Conservation (phyloP, 2,797 vertebrate genomes). For the Podarcis siculus region DNA sequence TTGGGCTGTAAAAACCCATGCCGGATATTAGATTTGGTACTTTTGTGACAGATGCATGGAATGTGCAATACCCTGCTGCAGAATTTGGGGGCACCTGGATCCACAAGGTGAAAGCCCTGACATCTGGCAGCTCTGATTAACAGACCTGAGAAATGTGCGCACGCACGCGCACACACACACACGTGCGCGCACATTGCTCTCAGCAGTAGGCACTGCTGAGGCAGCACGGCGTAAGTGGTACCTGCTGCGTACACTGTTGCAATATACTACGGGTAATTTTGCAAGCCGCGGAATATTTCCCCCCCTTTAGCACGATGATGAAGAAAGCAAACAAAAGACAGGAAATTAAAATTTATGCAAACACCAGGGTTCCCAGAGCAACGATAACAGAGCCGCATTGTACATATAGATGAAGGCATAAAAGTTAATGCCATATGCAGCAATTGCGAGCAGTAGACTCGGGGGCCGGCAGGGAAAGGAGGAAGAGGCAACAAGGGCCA, state of each 20-base stretch:
- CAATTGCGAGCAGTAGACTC: slow-evolving; percentile 8
- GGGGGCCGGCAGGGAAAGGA: background rate
- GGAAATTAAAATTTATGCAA: slow-evolving; percentile 77
- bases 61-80: background rate
- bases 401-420: slow-evolving; percentile 65
- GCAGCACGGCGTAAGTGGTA: slow-evolving; percentile 37
- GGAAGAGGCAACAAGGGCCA: slow-evolving; percentile 2
- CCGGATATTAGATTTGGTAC: background rate
- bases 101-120: background rate
- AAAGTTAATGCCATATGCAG: slow-evolving; percentile 69
- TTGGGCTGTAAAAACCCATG: background rate
- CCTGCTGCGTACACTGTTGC: slow-evolving; percentile 46
- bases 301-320: slow-evolving; percentile 64
- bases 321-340: slow-evolving; percentile 73
- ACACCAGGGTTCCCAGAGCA: slow-evolving; percentile 67
- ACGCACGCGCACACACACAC: background rate
- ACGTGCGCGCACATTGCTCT: background rate
- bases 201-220: slow-evolving; percentile 4
- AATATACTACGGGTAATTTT: slow-evolving; percentile 39
- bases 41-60: background rate
- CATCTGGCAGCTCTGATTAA: background rate
- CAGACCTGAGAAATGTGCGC: background rate
- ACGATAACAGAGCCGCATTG: slow-evolving; percentile 63
- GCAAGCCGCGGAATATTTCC: slow-evolving; percentile 44
- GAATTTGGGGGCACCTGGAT: background rate